Evolutionary conservation across 2,113 vertebrate genomes (phyloP).

Genomic region (Platysteira castanea): DNA sequence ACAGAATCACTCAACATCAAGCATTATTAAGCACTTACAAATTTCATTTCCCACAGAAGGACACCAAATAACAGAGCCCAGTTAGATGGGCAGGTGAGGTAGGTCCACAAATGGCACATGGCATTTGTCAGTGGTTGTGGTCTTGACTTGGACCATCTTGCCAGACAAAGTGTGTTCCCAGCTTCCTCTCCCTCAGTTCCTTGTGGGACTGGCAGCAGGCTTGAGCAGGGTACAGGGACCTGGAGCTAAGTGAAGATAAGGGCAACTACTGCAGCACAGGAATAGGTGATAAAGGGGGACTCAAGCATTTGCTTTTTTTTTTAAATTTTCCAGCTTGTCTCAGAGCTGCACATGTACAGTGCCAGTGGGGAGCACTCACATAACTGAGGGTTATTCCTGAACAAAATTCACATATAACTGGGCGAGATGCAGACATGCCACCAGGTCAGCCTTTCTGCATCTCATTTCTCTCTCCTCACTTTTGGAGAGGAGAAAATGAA

Average conservation of each 20-base stretch:
- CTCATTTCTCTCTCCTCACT: not conserved
- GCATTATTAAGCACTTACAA: not conserved
- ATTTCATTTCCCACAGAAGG: not conserved
- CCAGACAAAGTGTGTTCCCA: not conserved
- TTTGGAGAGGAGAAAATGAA: not conserved
- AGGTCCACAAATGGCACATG: not conserved
- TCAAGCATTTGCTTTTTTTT: not conserved
- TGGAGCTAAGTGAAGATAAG: not conserved
- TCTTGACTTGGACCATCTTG: not conserved
- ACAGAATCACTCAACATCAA: not conserved
- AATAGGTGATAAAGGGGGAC: not conserved
- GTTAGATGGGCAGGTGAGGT: constrained; percentile 11
- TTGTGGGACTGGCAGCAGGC: not conserved
- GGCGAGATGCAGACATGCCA: not conserved
- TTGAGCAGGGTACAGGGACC: not conserved
- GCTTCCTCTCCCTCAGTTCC: not conserved
- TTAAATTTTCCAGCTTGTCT: not conserved
- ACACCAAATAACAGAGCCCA: not conserved
- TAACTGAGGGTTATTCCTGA: not conserved
- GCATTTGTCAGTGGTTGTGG: not conserved
- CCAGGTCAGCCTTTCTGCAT: not conserved
- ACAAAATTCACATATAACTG: not conserved
- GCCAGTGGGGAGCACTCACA: not conserved
- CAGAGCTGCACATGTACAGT: not conserved
- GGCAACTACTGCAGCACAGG: not conserved